These are phyloP conservation scores for Zosterops hypoxanthus DNA, from an alignment of 2,113 vertebrate genomes.

Conservation along the genomic window DNA sequence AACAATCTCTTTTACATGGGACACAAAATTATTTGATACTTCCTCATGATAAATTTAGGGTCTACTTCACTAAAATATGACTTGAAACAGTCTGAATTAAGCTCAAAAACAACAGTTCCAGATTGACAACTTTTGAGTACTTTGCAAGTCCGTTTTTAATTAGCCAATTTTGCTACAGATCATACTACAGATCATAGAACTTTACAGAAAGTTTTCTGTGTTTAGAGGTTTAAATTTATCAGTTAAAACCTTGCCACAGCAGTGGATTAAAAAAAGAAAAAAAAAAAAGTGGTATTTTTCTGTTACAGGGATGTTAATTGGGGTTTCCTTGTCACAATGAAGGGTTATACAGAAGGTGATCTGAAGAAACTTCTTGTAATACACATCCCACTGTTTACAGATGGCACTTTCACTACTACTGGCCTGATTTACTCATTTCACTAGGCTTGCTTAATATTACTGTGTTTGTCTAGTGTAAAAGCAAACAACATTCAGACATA, in stretches of 20 bases:
- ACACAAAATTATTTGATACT: constrained; percentile 3
- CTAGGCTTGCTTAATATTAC: constrained; percentile 20
- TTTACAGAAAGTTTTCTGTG: constrained; percentile 61
- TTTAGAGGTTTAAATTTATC: constrained; percentile 65
- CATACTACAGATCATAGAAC: constrained; percentile 57
- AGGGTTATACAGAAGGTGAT: constrained; percentile 40
- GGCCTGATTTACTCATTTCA: neutral
- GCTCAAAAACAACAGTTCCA: neutral
- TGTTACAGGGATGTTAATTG: constrained; percentile 28
- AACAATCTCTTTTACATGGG: neutral
- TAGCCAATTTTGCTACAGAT: constrained; percentile 60
- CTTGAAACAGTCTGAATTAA: constrained; percentile 48
- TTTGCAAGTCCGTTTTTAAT: constrained; percentile 67
- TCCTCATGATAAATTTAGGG: constrained; percentile 3
- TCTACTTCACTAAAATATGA: constrained; percentile 27
- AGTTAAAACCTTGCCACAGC: neutral
- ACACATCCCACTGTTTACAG: neutral
- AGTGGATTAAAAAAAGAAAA: neutral
- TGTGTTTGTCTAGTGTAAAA: constrained; percentile 26
- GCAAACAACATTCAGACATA: neutral
- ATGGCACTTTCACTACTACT: constrained; percentile 17
- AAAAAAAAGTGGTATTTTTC: constrained; percentile 23
- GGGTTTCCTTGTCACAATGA: constrained; percentile 37
- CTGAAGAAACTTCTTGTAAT: constrained; percentile 1
- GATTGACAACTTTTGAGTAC: constrained; percentile 10